Evolutionary conservation across 2,113 vertebrate species (phyloP).

Genomic region (Scopus umbretta): DNA sequence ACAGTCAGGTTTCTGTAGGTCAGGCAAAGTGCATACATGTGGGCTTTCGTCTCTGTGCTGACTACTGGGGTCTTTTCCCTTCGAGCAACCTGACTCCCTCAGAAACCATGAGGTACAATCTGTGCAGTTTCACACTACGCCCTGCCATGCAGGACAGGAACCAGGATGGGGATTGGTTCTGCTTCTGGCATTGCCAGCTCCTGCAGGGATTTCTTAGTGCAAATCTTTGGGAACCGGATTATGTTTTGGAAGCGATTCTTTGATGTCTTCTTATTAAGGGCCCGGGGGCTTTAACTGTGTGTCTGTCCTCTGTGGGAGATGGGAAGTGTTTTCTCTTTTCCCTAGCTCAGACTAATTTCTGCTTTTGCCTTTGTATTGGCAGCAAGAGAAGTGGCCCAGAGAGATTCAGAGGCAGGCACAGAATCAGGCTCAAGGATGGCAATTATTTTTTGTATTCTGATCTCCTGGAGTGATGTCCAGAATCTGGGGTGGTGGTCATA

Average conservation of each 20-base stretch:
- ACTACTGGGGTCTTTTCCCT: neutral
- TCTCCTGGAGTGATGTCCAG: neutral
- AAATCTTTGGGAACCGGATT: constrained; percentile 48
- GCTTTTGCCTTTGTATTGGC: neutral
- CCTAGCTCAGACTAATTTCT: neutral
- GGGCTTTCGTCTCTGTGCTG: neutral
- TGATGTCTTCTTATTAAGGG: constrained; percentile 36
- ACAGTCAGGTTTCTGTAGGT: neutral
- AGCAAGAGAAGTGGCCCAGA: neutral
- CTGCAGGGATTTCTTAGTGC: constrained; percentile 43
- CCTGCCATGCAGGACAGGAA: neutral
- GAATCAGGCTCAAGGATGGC: neutral
- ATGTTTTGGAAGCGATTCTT: constrained; percentile 48
- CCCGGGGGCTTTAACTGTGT: neutral
- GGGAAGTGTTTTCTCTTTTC: constrained; percentile 38
- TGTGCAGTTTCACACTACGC: neutral
- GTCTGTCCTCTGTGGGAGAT: constrained; percentile 27
- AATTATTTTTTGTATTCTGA: neutral
- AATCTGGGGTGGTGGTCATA: neutral
- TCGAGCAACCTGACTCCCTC: fast-evolving
- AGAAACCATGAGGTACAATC: neutral
- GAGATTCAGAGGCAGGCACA: neutral
- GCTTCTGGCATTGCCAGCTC: neutral
- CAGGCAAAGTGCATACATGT: neutral
- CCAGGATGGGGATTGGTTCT: neutral